Base-by-base conservation (phyloP, 2,797 vertebrate genomes). In the Amblyopsis hoosieri region DNA sequence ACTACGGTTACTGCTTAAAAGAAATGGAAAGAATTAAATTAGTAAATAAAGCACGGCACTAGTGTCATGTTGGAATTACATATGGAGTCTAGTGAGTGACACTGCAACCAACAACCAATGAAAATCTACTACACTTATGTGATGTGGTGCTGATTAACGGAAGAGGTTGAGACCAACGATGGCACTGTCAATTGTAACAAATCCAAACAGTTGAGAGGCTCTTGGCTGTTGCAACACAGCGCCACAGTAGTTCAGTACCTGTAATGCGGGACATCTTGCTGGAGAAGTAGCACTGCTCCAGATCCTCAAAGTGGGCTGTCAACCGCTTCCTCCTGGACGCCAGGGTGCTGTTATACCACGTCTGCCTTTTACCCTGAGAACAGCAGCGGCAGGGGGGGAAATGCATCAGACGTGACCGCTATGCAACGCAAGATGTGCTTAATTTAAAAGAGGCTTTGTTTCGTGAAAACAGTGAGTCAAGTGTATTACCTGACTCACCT, bases 251-350 rank as follows among this genome's bases (percentile, higher is more conserved):
- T 13, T 55, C 7, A 1, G 3, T 88, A 99, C 98, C 98, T 47
- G 97, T 95, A 78, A 98, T 95, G 53, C 94, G 94, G 57, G 97
- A 96, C 96, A 99, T 97, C 81, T 97, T 95, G 79, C 95, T 98
- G 64, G 97, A 98, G 88, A 99, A 99, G 87, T 99, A 99, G 87
- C 97, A 99, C 75, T 99, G 98, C 75, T 99, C 98, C 15, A 99
- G 90, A 88, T 99, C 97, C 80, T 99, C 98, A 85, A 99, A 99
- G 64, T 99, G 98, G 81, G 97, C 98, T 0, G 95, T 98, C 64
- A 99, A 93, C 67, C 97, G 91, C 86, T 99, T 99, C 78, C 97
- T 93, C 48, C 96, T 92, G 0, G 98, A 99, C 0, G 98, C 97
- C 48, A 99, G 87, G 0, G 97, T 99, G 90, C 96, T 99, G 86